Percentiles rank a stretch among this genome's conserved stretches.
Conservation (phyloP, 2,797 vertebrate species). For the Silurus aristotelis region DNA sequence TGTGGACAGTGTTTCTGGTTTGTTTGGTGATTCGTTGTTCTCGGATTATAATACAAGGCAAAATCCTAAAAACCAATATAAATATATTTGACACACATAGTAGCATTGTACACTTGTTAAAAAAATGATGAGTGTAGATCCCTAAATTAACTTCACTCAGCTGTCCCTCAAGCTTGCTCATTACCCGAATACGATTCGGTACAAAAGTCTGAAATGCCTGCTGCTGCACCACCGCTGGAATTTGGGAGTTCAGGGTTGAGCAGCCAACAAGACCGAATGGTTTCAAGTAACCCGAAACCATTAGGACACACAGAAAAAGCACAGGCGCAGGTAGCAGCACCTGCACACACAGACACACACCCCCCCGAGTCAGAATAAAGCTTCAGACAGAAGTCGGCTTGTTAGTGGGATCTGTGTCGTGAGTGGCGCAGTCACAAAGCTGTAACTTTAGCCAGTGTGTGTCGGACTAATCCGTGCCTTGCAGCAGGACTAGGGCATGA, state of each 20-base stretch:
- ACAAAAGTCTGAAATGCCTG: not conserved
- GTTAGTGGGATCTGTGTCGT: constrained; percentile 55
- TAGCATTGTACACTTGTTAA: not conserved
- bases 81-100: too few species aligned
- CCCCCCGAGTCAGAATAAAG: constrained; percentile 36
- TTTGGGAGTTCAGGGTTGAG: constrained; percentile 24
- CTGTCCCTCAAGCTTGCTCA: not conserved
- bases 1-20: not conserved
- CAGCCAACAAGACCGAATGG: constrained; percentile 17
- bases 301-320: not conserved
- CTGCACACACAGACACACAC: constrained; percentile 48
- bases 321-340: constrained; percentile 43
- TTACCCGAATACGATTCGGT: not conserved
- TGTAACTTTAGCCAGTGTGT: constrained; percentile 68
- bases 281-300: constrained; percentile 12
- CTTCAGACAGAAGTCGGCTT: constrained; percentile 56
- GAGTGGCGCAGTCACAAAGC: constrained; percentile 56
- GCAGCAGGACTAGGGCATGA: constrained; percentile 66
- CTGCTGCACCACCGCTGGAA: not conserved
- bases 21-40: not conserved
- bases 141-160: not conserved
- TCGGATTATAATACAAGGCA: not conserved
- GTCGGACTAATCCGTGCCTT: constrained; percentile 70
- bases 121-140: not conserved
- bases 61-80: not conserved